phyloP scores from a whole-genome alignment of 2,113 vertebrate genomes.

The Apaloderma vittatum region DNA sequence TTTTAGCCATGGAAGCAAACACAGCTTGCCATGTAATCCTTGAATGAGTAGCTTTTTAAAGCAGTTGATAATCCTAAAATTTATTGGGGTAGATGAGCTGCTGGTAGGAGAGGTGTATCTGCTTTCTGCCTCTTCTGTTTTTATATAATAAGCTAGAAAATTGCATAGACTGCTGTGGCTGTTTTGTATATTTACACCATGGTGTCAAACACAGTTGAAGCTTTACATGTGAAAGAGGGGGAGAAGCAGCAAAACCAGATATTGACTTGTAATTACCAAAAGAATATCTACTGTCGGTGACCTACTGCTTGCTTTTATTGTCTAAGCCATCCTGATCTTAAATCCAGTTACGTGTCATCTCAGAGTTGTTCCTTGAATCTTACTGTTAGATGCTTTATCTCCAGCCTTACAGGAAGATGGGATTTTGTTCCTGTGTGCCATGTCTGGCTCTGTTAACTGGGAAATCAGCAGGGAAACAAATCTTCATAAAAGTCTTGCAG shows the following conservation, averaged over 20 bases:
- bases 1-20: neutral
- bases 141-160: neutral
- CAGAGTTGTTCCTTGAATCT: neutral
- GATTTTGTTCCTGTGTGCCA: neutral
- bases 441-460: neutral
- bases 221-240: neutral
- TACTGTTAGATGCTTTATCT: neutral
- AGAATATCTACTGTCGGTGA: neutral
- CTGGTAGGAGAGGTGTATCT: neutral
- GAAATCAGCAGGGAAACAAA: neutral
- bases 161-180: neutral
- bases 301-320: neutral
- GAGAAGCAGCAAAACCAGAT: neutral
- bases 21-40: neutral
- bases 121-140: neutral
- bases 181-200: neutral
- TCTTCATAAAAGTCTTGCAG: neutral
- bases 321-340: neutral
- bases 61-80: neutral
- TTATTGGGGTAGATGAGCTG: neutral
- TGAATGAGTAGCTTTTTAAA: neutral
- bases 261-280: neutral
- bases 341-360: neutral
- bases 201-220: neutral
- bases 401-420: neutral